Evolutionary conservation across 2,113 vertebrate species (phyloP), one percentile per base, ranked within the genome.

Genomic region (Microtus pennsylvanicus): DNA sequence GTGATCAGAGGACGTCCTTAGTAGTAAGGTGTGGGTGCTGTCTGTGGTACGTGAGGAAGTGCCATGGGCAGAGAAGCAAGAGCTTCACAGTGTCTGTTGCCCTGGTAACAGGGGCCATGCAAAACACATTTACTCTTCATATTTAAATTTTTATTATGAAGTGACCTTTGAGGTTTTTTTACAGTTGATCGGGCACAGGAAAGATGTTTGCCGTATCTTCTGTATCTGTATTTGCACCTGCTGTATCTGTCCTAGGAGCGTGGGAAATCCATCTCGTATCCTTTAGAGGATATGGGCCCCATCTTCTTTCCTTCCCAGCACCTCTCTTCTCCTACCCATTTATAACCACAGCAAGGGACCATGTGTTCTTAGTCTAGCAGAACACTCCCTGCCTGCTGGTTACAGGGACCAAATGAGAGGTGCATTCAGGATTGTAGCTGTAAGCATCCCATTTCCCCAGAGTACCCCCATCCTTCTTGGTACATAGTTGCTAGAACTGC

Each of bases 121-220:
- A 80, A 28, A n/a, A 45, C 63, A 26, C 10, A 93, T 90, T 96
- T 45, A 78, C 35, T 78, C 30, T 61, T 87, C 52, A 35, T 87
- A 55, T 83, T 81, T 83, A 72, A 72, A 77, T 6, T 65, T 17
- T 65, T 90, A 16, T 90, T 63, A 47, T 50, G 61, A 87, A 63
- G 81, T 33, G 35, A 69, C 21, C 35, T 95, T 87, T 83, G 26
- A 50, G 26, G 24, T 76, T 83, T 70, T 94, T 97, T 67, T 87
- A 74, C 22, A 63, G 82, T 63, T 45, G 42, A 13, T 47, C 50
- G 26, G 58, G 11, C 38, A 78, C 38, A 89, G 76, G 38, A n/a
- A 94, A 94, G n/a, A 24, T 12, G 0, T 78, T 55, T 88, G 63
- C 26, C 52, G 28, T 35, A 52, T 16, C 52, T 52, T 13, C 52